Percentiles rank a stretch among this genome's conserved stretches.
Evolutionary conservation across 2,113 vertebrate genomes (phyloP).

Genomic region (Perca schrenkii): DNA sequence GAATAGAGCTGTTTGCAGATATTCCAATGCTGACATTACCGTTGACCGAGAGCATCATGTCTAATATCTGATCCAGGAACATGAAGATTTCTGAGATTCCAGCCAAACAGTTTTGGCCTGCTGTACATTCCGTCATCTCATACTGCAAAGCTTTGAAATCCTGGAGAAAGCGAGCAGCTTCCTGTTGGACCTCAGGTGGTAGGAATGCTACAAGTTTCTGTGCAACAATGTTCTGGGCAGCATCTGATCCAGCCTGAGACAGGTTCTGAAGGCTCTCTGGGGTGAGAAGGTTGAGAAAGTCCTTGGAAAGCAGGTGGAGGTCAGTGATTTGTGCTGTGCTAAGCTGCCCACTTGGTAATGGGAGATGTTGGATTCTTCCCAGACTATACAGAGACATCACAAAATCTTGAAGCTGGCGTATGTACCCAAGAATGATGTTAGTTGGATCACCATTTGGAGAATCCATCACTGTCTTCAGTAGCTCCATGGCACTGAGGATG

Average conservation of each 20-base stretch:
- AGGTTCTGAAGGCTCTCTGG: slow-evolving; percentile 64
- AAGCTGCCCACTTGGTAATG: slow-evolving; percentile 48
- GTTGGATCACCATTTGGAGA: slow-evolving; percentile 63
- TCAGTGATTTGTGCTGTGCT: slow-evolving; percentile 52
- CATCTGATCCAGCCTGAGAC: slow-evolving; percentile 55
- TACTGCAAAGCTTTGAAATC: slow-evolving; percentile 66
- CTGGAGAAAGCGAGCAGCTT: slow-evolving; percentile 56
- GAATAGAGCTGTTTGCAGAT: slow-evolving; percentile 24
- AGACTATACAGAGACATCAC: slow-evolving; percentile 57
- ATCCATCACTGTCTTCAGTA: slow-evolving; percentile 61
- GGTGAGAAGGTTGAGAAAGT: slow-evolving; percentile 70
- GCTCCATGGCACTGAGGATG: slow-evolving; percentile 69
- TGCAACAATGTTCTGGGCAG: slow-evolving; percentile 60
- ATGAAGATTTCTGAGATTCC: slow-evolving; percentile 69
- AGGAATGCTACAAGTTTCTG: slow-evolving; percentile 63
- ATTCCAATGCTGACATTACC: slow-evolving; percentile 43
- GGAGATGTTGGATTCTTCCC: slow-evolving; percentile 37
- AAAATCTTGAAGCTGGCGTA: slow-evolving; percentile 73
- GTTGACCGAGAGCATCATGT: slow-evolving; percentile 37
- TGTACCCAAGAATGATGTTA: slow-evolving; percentile 64
- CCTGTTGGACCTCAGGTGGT: slow-evolving; percentile 53
- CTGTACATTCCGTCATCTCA: slow-evolving; percentile 58
- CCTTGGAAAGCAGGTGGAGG: slow-evolving; percentile 41
- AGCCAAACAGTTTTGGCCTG: slow-evolving; percentile 65
- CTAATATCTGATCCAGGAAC: slow-evolving; percentile 66